Conservation (phyloP, 1,140 invertebrate genomes). For the Neoseiulus cucumeris region DNA sequence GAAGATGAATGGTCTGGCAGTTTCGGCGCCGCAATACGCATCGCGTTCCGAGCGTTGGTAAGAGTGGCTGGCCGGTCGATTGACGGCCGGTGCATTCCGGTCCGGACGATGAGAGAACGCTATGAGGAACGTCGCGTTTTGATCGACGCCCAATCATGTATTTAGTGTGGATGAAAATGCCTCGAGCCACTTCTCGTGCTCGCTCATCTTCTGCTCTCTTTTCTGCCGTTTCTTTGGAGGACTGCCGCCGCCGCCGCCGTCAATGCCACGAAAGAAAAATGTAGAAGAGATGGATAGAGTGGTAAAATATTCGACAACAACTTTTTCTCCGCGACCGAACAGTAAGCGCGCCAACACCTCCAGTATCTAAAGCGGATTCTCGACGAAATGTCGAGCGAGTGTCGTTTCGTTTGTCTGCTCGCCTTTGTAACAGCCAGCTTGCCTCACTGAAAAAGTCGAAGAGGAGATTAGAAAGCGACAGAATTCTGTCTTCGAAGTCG, state of each 20-base stretch:
- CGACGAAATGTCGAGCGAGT: too few species aligned
- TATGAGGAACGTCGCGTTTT: neutral
- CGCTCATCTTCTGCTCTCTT: neutral
- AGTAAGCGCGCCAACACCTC: neutral
- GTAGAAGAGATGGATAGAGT: neutral
- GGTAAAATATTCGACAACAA: neutral
- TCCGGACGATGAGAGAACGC: too few species aligned
- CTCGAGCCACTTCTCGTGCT: neutral
- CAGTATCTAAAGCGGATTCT: too few species aligned
- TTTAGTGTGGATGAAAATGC: neutral
- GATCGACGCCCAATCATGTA: conserved; percentile 7
- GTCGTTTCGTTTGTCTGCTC: too few species aligned
- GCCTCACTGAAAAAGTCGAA: neutral
- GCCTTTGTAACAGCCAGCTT: too few species aligned
- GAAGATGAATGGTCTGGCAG: too few species aligned
- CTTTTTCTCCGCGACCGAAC: neutral
- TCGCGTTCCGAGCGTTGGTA: too few species aligned
- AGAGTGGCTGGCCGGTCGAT: too few species aligned
- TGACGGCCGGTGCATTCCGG: too few species aligned
- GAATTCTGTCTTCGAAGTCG: too few species aligned
- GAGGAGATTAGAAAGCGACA: neutral
- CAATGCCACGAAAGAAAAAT: neutral
- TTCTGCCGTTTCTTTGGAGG: neutral
- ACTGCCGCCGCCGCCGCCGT: neutral
- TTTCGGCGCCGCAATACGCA: too few species aligned